Percentiles rank a stretch among this genome's conserved stretches.
Evolutionary conservation across 2,113 vertebrate species (phyloP).

Genomic region (Oncorhynchus tshawytscha): DNA sequence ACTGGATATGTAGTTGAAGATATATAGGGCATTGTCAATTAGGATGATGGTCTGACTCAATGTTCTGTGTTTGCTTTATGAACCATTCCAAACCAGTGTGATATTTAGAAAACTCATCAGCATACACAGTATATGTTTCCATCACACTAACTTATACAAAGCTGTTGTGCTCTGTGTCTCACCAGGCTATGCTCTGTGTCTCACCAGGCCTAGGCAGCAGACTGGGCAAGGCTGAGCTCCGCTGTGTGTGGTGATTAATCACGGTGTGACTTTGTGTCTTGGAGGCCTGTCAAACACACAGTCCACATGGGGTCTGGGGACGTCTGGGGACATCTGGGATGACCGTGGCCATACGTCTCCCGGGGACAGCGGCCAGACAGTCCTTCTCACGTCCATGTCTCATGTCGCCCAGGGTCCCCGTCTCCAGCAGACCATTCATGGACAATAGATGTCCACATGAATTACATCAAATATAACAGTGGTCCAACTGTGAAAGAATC

Average conservation of each 20-base stretch:
- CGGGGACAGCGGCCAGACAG: conserved; percentile 61
- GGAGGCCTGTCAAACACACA: conserved; percentile 58
- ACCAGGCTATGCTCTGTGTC: background rate
- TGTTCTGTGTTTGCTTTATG: too few relatives aligned
- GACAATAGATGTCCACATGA: conserved; percentile 49
- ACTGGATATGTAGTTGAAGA: background rate
- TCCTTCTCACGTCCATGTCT: conserved; percentile 32
- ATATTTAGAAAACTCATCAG: too few relatives aligned
- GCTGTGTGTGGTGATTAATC: conserved; percentile 66
- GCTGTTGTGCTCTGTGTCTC: background rate
- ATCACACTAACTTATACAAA: too few relatives aligned
- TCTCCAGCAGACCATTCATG: conserved; percentile 40
- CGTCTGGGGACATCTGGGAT: conserved; percentile 51
- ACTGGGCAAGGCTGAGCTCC: conserved; percentile 18
- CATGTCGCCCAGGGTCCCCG: conserved; percentile 7
- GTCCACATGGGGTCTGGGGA: conserved; percentile 59
- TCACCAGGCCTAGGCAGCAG: conserved; percentile 9
- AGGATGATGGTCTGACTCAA: too few relatives aligned
- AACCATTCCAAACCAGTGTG: too few relatives aligned
- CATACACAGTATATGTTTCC: background rate
- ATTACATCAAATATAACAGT: conserved; percentile 62
- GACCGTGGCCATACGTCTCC: conserved; percentile 53
- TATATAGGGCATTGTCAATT: background rate
- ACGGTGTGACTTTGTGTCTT: conserved; percentile 62
- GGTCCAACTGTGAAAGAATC: conserved; percentile 36